Evolutionary conservation across 1,140 invertebrate genomes (phyloP).

Genomic region (Lepidurus packardi): DNA sequence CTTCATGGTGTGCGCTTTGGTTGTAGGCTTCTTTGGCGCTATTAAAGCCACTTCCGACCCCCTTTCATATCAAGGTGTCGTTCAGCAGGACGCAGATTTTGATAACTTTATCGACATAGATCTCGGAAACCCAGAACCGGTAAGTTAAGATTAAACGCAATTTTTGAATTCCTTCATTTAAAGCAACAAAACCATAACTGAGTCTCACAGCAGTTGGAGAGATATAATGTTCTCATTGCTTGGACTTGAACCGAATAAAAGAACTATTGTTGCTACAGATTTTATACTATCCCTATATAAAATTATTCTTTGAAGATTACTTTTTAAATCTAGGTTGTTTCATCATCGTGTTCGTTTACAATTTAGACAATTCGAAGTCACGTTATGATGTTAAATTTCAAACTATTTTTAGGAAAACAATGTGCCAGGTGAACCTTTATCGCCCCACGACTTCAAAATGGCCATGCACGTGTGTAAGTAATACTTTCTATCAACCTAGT

Average conservation of each 20-base stretch:
- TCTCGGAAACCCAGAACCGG: neutral
- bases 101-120: neutral
- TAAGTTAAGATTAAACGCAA: neutral
- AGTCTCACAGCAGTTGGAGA: too few relatives aligned
- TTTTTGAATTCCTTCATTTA: neutral
- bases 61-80: neutral
- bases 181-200: too few relatives aligned
- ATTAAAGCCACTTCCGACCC: neutral
- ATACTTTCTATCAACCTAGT: too few relatives aligned
- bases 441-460: slow-evolving; percentile 41
- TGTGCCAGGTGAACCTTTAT: slow-evolving; percentile 40
- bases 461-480: slow-evolving; percentile 39
- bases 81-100: neutral
- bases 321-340: neutral
- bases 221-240: too few relatives aligned
- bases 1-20: neutral
- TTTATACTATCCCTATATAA: neutral
- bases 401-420: slow-evolving; percentile 37
- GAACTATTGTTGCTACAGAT: too few relatives aligned
- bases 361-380: neutral
- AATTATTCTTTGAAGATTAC: neutral
- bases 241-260: too few relatives aligned
- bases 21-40: neutral
- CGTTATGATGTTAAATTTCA: neutral
- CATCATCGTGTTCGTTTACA: neutral